Evolutionary conservation across 2,113 vertebrate genomes (phyloP).

Genomic region (Nicator chloris): DNA sequence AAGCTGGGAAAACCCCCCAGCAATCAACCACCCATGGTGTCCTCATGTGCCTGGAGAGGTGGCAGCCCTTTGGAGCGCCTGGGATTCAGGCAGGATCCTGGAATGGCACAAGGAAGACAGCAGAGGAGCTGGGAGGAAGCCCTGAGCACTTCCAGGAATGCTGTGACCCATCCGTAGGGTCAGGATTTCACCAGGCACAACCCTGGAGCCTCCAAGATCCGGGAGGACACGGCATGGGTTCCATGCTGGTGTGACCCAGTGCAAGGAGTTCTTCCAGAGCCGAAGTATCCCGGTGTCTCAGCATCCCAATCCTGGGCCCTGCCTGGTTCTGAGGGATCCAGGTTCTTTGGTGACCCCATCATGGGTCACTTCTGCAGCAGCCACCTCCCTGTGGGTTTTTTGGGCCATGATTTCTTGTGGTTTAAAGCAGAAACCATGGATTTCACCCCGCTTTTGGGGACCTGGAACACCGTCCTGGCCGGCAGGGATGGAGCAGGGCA

Average conservation of each 20-base stretch:
- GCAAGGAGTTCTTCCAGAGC: background rate
- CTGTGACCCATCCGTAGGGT: fast-evolving
- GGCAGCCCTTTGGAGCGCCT: background rate
- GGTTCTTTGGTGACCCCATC: fast-evolving
- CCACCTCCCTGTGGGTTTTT: too few relatives aligned
- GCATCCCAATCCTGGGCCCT: background rate
- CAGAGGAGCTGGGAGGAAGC: background rate
- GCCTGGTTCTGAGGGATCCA: background rate
- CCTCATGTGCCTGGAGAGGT: fast-evolving
- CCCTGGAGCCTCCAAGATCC: background rate
- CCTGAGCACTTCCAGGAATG: background rate
- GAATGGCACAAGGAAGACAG: fast-evolving
- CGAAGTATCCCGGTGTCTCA: fast-evolving
- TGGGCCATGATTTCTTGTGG: background rate
- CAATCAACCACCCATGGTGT: fast-evolving
- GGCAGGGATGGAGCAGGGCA: background rate
- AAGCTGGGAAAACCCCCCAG: background rate
- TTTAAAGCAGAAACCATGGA: background rate
- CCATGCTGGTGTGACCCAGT: fast-evolving
- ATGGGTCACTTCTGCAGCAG: background rate
- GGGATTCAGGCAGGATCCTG: background rate
- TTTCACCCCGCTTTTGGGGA: background rate
- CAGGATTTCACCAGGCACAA: background rate
- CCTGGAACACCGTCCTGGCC: fast-evolving
- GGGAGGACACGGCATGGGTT: fast-evolving